phyloP scores from a whole-genome alignment of 2,888 invertebrate species.

The Craniophora ligustri region DNA sequence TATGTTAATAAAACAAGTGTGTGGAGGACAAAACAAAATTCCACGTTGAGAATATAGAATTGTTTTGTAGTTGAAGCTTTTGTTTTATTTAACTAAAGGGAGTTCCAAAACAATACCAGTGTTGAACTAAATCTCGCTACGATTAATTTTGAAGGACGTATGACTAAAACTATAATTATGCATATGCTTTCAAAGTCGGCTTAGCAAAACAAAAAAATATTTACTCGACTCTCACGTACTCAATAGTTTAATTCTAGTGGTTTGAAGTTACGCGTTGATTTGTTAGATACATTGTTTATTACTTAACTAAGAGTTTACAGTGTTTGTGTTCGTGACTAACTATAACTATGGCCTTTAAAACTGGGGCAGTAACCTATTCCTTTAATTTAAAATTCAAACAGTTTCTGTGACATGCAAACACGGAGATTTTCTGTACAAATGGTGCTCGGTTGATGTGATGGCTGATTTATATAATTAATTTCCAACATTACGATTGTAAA shows the following conservation, averaged over 20 bases:
- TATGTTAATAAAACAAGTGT: slow-evolving; percentile 23
- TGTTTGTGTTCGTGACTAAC: slow-evolving; percentile 57
- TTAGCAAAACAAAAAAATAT: slow-evolving; percentile 32
- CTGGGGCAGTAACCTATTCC: slow-evolving; percentile 72
- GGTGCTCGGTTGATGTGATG: slow-evolving; percentile 51
- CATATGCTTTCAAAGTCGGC: slow-evolving; percentile 23
- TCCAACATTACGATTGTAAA: background rate
- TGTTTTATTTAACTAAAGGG: slow-evolving; percentile 9
- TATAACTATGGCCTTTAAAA: slow-evolving; percentile 63
- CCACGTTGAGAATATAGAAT: slow-evolving; percentile 6
- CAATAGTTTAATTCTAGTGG: slow-evolving; percentile 26
- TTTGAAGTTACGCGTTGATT: slow-evolving; percentile 22
- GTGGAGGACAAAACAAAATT: slow-evolving; percentile 21
- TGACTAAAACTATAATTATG: slow-evolving; percentile 15
- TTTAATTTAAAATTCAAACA: slow-evolving; percentile 71
- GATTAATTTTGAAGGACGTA: slow-evolving; percentile 22
- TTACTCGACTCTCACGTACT: slow-evolving; percentile 33
- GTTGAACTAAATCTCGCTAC: slow-evolving; percentile 24
- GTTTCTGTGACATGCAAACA: slow-evolving; percentile 59
- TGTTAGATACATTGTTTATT: slow-evolving; percentile 37
- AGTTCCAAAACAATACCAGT: slow-evolving; percentile 18
- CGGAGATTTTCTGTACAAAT: slow-evolving; percentile 56
- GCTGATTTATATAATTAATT: slow-evolving; percentile 46
- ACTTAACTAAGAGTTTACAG: slow-evolving; percentile 35
- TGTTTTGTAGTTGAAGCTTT: slow-evolving; percentile 3